A percentile compares a stretch with the other conserved stretches of the same genome.
These are phyloP conservation scores for Chrysochloris asiatica DNA, from an alignment of 2,113 vertebrate genomes.

Conservation along the genomic window DNA sequence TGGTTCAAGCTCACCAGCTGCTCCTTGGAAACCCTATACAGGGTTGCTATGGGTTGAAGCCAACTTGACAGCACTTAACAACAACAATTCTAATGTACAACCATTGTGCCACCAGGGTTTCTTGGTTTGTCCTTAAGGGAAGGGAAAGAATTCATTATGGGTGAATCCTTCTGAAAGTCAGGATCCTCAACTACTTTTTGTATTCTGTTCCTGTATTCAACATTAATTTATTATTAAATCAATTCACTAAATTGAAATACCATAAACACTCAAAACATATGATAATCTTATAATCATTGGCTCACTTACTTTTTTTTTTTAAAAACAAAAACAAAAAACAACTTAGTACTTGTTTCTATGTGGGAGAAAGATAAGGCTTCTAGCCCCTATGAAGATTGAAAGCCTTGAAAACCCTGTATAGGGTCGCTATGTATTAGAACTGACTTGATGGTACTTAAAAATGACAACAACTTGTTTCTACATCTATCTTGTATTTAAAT, in stretches of 20 bases:
- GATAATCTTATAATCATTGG: background rate
- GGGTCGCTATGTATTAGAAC: too few species aligned
- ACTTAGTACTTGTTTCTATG: background rate
- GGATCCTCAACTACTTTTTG: background rate
- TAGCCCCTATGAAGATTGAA: too few species aligned
- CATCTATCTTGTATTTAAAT: background rate
- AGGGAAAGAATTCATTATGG: background rate
- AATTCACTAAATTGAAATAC: slow-evolving; percentile 21
- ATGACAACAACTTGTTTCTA: too few species aligned
- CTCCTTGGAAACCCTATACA: too few species aligned
- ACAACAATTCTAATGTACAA: too few species aligned
- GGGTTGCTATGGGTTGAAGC: too few species aligned
- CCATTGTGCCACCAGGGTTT: background rate
- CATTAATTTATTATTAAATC: background rate
- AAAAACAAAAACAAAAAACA: too few species aligned
- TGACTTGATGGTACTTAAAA: too few species aligned
- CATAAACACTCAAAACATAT: background rate
- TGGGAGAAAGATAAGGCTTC: too few species aligned
- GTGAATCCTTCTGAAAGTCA: background rate
- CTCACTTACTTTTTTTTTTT: background rate
- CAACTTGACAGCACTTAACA: too few species aligned
- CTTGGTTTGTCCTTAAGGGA: background rate
- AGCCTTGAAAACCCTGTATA: too few species aligned
- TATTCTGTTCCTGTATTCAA: background rate
- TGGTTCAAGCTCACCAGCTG: too few species aligned